Percentiles rank a stretch among this genome's conserved stretches.
Evolutionary conservation across 2,888 invertebrate species (phyloP).

Genomic region (Oligia strigilis): DNA sequence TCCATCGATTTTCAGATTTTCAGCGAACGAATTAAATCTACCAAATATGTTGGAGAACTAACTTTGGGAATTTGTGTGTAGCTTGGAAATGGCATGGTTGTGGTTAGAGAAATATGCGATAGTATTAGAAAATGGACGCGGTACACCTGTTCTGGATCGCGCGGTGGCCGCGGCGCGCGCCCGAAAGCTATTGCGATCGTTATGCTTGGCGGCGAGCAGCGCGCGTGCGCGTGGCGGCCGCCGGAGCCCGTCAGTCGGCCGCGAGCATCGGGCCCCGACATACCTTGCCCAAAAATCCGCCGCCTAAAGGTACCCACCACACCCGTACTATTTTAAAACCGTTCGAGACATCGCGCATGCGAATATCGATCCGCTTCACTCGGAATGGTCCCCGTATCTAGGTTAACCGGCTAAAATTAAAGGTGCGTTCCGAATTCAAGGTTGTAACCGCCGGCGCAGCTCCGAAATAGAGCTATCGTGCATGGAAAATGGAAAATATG

Average conservation of each 20-base stretch:
- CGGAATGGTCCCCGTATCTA: slow-evolving; percentile 87
- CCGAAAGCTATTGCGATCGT: slow-evolving; percentile 73
- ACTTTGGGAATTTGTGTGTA: slow-evolving; percentile 21
- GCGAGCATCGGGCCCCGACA: slow-evolving; percentile 72
- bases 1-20: slow-evolving; percentile 41
- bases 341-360: slow-evolving; percentile 85
- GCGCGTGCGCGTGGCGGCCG: slow-evolving; percentile 70
- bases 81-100: slow-evolving; percentile 39
- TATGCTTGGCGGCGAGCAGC: slow-evolving; percentile 65
- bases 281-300: slow-evolving; percentile 73
- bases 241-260: slow-evolving; percentile 66
- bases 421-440: slow-evolving; percentile 90
- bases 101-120: slow-evolving; percentile 53
- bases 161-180: slow-evolving; percentile 57
- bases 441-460: slow-evolving; percentile 89
- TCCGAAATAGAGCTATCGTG: slow-evolving; percentile 85
- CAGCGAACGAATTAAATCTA: slow-evolving; percentile 1
- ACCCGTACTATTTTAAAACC: slow-evolving; percentile 81
- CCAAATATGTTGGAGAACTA: slow-evolving; percentile 9
- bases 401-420: slow-evolving; percentile 90
- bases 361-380: slow-evolving; percentile 85
- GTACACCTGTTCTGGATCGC: slow-evolving; percentile 68
- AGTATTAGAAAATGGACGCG: slow-evolving; percentile 63
- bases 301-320: slow-evolving; percentile 76
- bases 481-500: slow-evolving; percentile 84